Evolutionary conservation across 2,797 vertebrate species (phyloP), one percentile per base, ranked within the genome.

Genomic region (Cichlasoma orientale): DNA sequence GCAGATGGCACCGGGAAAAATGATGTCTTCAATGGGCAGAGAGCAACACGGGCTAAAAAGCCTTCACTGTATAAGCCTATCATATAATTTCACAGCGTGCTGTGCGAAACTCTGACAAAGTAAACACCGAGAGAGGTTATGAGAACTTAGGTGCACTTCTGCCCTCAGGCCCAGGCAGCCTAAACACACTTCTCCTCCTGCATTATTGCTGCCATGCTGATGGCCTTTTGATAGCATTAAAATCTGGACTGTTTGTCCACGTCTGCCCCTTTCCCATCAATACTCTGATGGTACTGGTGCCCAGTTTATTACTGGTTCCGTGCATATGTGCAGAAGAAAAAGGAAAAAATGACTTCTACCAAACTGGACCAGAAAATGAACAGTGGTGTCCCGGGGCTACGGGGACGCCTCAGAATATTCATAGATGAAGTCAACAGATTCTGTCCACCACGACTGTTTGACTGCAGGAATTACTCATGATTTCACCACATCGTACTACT

Each of bases 1-100:
- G 89, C 95, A 95, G 95, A 96, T 96, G 94, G 94, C 92, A 58
- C 56, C 1, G 59, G 72, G 84, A 41, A 81, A 84, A 74, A 84
- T 63, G 85, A 89, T 79, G 85, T 93, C 85, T 88, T 89, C 82
- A 73, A 74, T 80, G 90, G 88, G 90, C 85, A 89, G 88, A 89
- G 80, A 78, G 82, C 84, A 79, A 54, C 61, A 19, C 80, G 18
- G 86, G 83, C 86, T 78, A 81, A 79, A 79, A 85, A 70, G 86
- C 75, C 78, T 78, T 86, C 74, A 38, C 55, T n/a, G 53, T 52
- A 12, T 44, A 78, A 89, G 72, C 77, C 84, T 38, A 3, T 55
- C 47, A 50, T 83, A 52, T 78, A 75, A 86, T 89, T 90, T 82
- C 36, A 8, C 38, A 54, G 71, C 25, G 77, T 79, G 83, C 88